Conservation (phyloP, 2,888 invertebrate species). For the Drosophila sordidula region DNA sequence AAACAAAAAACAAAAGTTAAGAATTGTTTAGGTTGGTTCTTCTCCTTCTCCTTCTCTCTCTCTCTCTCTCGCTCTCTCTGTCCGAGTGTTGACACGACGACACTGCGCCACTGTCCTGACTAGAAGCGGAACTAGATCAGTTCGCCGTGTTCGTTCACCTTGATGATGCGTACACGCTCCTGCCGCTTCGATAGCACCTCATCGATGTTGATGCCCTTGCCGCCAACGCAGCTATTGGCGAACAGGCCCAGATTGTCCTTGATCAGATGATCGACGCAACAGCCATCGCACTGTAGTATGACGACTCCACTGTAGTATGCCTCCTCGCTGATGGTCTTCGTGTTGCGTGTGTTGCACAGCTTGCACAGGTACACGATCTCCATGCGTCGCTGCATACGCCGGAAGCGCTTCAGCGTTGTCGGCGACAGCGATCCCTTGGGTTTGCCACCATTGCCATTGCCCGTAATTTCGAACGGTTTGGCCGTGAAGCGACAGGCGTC, state of each 20-base stretch:
- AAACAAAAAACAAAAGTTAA: conserved; percentile 20
- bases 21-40: conserved; percentile 12
- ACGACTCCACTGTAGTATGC: conserved; percentile 82
- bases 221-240: conserved; percentile 60
- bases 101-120: conserved; percentile 58
- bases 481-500: conserved; percentile 76
- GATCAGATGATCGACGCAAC: conserved; percentile 83
- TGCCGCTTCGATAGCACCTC: conserved; percentile 80
- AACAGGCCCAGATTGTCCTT: conserved; percentile 83
- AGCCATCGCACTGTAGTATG: conserved; percentile 83
- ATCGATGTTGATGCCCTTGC: conserved; percentile 73
- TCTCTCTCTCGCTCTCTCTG: neutral
- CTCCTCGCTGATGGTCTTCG: conserved; percentile 82
- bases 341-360: conserved; percentile 82
- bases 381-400: conserved; percentile 80
- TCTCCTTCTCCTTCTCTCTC: neutral
- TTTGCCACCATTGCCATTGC: conserved; percentile 21
- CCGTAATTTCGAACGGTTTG: conserved; percentile 61
- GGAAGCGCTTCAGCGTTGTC: conserved; percentile 73
- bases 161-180: conserved; percentile 76
- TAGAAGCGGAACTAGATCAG: conserved; percentile 72
- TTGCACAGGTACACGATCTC: conserved; percentile 83
- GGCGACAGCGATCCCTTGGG: conserved; percentile 74
- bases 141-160: conserved; percentile 83
- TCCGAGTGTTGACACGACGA: conserved; percentile 30